Evolutionary conservation across 2,113 vertebrate species (phyloP).

Genomic region (Miniopterus natalensis): DNA sequence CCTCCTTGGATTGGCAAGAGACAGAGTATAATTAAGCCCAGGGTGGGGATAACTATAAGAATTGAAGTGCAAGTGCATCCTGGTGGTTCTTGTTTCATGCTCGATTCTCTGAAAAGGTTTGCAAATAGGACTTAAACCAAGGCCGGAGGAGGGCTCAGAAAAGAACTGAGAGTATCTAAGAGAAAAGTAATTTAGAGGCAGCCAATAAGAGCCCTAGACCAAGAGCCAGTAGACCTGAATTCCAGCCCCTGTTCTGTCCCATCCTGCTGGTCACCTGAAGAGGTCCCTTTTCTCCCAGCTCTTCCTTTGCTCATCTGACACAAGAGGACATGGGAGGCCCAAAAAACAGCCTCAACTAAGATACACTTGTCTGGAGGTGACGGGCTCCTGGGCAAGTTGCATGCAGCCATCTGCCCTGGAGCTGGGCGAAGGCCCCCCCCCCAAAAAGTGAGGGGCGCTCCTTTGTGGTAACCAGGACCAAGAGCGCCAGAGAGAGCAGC

Average conservation of each 20-base stretch:
- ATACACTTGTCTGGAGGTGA: too few relatives aligned
- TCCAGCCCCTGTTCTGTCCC: too few relatives aligned
- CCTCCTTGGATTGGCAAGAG: neutral
- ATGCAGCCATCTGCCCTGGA: neutral
- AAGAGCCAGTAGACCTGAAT: neutral
- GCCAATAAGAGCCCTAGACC: neutral
- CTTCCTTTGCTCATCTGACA: neutral
- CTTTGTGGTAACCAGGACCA: accelerated
- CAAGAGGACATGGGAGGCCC: accelerated
- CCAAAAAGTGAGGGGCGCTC: accelerated
- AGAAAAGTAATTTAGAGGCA: neutral
- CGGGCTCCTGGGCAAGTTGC: too few relatives aligned
- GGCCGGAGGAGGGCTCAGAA: too few relatives aligned
- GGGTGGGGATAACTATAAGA: neutral
- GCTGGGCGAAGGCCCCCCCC: too few relatives aligned
- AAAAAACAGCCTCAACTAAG: too few relatives aligned
- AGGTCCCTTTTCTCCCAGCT: neutral
- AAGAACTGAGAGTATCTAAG: neutral
- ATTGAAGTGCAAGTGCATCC: neutral
- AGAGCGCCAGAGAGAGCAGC: too few relatives aligned
- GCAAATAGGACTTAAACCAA: neutral
- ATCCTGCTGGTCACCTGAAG: neutral
- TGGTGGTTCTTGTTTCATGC: neutral
- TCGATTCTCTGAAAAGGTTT: neutral
- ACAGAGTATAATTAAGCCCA: neutral